Evolutionary conservation across 2,797 vertebrate species (phyloP), one percentile per base, ranked within the genome.

Genomic region (Fratercula arctica): DNA sequence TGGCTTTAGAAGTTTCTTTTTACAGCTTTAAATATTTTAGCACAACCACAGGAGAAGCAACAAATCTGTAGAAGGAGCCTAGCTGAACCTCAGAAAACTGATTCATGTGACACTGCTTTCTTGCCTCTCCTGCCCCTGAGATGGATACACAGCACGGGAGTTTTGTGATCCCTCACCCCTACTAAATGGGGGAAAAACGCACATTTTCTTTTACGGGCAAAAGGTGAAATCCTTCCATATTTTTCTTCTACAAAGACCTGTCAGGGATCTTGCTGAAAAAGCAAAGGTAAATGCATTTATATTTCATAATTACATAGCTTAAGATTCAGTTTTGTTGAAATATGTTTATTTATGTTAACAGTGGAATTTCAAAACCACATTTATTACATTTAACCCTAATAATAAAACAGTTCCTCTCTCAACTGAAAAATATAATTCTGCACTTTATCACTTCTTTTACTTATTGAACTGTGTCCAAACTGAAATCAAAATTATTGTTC

Each of bases 291-390:
- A 67, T 64, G 12, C 14, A 79, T 90, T 88, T 64, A 57, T 60
- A 91, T 74, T 90, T 74, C 63, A 64, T 82, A 82, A 80, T 83
- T 95, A 90, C 50, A 8, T 77, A 90, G 93, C 15, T 78, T 89
- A 50, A 89, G 59, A 68, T 92, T 75, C 46, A 66, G 16, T 53
- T 87, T 37, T 75, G 19, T 29, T 81, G 78, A 93, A 95, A 95
- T 89, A 64, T 13, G 10, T 69, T 96, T 76, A 51, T 46, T 94
- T 97, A 89, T 28, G 45, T 75, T 75, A 95, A 80, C 50, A 61
- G 35, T 73, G 41, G 29, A 66, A 83, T 82, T 90, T 88, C 37
- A 77, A 94, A 87, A 69, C 13, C 18, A 35, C 15, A 57, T 87
- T 88, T 87, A 8, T 70, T 87, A 23, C 29, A 50, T 82, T 78